Conservation (phyloP, 2,888 invertebrate genomes). For the Orthosia cruda region DNA sequence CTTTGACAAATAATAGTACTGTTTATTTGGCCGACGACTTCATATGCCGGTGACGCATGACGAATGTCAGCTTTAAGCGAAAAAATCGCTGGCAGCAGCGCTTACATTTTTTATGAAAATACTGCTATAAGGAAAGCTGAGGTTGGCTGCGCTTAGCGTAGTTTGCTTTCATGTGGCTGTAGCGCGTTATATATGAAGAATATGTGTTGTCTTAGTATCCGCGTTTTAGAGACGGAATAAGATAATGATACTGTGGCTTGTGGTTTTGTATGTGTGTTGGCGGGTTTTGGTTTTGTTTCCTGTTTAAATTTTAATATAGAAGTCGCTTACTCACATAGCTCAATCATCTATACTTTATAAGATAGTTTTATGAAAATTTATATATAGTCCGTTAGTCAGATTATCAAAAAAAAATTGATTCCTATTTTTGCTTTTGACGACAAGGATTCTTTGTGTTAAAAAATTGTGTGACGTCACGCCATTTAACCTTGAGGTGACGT, state of each 20-base stretch:
- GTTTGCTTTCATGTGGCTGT: slow-evolving; percentile 59
- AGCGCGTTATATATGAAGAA: slow-evolving; percentile 62
- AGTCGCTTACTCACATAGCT: neutral
- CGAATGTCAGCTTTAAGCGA: slow-evolving; percentile 75
- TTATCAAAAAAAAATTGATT: too few relatives aligned
- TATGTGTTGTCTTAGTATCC: slow-evolving; percentile 53
- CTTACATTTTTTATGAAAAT: slow-evolving; percentile 76
- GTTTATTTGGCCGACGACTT: slow-evolving; percentile 79
- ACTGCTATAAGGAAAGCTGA: slow-evolving; percentile 67
- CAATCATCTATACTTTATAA: neutral
- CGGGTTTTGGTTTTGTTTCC: slow-evolving; percentile 2
- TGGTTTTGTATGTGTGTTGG: slow-evolving; percentile 5
- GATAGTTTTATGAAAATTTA: too few relatives aligned
- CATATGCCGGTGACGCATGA: slow-evolving; percentile 78
- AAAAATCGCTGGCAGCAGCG: slow-evolving; percentile 75
- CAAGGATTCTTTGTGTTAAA: too few relatives aligned
- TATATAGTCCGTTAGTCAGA: too few relatives aligned
- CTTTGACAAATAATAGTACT: slow-evolving; percentile 75
- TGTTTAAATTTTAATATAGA: neutral
- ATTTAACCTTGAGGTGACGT: too few relatives aligned
- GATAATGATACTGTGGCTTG: slow-evolving; percentile 37
- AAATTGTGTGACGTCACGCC: too few relatives aligned
- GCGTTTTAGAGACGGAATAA: slow-evolving; percentile 48
- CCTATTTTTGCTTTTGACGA: too few relatives aligned
- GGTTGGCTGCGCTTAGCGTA: slow-evolving; percentile 59